A percentile compares a stretch with the other conserved stretches of the same genome.
These are phyloP conservation scores for Synergus umbraculus DNA, from an alignment of 2,888 invertebrate species.

Conservation along the genomic window DNA sequence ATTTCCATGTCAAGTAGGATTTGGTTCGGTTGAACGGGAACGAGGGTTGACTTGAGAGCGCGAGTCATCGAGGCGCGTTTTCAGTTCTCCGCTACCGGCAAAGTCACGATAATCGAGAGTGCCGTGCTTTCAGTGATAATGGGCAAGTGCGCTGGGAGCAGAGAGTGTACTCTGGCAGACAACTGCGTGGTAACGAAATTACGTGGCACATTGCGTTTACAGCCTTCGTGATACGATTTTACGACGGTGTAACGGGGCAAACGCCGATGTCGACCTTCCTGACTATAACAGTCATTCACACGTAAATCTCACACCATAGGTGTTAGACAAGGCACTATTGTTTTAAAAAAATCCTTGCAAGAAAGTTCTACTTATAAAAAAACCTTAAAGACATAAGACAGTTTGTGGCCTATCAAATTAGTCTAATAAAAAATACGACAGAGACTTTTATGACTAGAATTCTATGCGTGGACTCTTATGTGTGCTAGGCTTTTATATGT, in stretches of 20 bases:
- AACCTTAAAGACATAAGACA: no score
- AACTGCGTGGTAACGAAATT: conserved; percentile 74
- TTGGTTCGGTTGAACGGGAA: conserved; percentile 31
- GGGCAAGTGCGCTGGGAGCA: conserved; percentile 72
- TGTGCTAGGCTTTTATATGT: no score
- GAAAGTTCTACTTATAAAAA: no score
- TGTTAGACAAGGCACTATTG: conserved; percentile 37
- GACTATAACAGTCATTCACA: conserved; percentile 51
- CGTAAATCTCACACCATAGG: conserved; percentile 54
- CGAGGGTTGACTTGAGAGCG: conserved; percentile 38
- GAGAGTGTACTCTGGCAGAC: conserved; percentile 61
- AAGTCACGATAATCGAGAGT: conserved; percentile 76
- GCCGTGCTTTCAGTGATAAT: conserved; percentile 76
- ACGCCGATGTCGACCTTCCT: conserved; percentile 59
- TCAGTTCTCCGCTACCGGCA: conserved; percentile 71
- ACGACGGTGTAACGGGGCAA: conserved; percentile 67
- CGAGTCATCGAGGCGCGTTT: conserved; percentile 62
- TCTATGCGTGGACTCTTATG: no score
- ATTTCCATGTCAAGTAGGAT: conserved; percentile 42
- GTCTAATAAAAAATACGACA: no score
- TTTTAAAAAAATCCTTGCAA: no score
- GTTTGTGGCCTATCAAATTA: no score
- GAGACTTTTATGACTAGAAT: no score
- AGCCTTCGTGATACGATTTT: conserved; percentile 72
- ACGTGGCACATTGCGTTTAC: conserved; percentile 74